These are phyloP conservation scores for Patiria miniata DNA, from an alignment of 35 echinoderm and acorn worm genomes.

Conservation along the genomic window DNA sequence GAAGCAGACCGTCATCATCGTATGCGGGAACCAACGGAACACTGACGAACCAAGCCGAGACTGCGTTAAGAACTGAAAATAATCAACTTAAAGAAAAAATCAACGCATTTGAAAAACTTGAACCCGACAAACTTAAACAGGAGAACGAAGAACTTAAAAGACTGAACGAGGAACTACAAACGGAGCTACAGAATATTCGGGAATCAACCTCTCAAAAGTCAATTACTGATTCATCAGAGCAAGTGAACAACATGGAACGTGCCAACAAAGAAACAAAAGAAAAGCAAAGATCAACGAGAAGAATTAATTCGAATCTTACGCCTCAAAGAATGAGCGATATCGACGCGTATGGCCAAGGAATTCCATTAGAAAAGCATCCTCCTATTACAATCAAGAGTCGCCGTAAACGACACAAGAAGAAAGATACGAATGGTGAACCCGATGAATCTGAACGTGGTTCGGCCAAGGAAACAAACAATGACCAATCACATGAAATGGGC, in stretches of 20 bases:
- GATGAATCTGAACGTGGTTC: not conserved
- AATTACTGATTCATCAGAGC: not conserved
- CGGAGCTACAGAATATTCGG: not conserved
- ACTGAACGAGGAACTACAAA: not conserved
- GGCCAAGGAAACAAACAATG: not conserved
- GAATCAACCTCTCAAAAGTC: not conserved
- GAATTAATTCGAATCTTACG: not conserved
- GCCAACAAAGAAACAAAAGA: not conserved
- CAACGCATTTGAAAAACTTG: not conserved
- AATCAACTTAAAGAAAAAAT: conserved; percentile 11
- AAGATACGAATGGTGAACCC: not conserved
- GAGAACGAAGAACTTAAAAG: not conserved
- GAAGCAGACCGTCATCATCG: not conserved
- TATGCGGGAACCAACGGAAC: not conserved
- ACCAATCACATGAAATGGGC: not conserved
- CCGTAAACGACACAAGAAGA: not conserved
- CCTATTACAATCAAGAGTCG: conserved; percentile 6
- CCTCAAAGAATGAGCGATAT: conserved; percentile 5
- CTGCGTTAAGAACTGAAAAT: conserved; percentile 8
- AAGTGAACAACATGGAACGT: not conserved
- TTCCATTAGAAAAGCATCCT: conserved; percentile 5
- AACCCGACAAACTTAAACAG: not conserved
- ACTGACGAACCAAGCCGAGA: not conserved
- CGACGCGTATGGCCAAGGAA: conserved; percentile 7
- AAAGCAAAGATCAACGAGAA: conserved; percentile 13